These are phyloP conservation scores for Phalacrocorax pelagicus DNA, from an alignment of 2,113 vertebrate species.

Conservation along the genomic window DNA sequence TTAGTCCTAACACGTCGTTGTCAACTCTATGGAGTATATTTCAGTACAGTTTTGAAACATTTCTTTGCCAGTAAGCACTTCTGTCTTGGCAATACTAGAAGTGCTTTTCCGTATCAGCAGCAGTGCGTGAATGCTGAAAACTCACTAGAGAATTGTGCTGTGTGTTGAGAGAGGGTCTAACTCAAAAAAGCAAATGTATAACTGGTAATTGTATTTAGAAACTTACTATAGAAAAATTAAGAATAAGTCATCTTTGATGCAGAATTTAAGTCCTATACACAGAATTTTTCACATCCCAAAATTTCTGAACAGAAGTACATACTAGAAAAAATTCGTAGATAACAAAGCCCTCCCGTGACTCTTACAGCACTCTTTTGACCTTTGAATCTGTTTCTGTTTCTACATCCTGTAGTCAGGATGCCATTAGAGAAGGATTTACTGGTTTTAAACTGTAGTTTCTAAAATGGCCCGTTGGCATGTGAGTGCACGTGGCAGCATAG, in stretches of 20 bases:
- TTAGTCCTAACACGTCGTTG: neutral
- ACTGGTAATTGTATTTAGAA: neutral
- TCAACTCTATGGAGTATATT: neutral
- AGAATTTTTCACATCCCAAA: neutral
- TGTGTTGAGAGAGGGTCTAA: neutral
- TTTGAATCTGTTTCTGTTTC: neutral
- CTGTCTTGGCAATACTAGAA: neutral
- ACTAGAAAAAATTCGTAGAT: neutral
- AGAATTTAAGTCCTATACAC: neutral
- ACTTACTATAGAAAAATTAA: neutral
- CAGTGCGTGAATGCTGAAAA: slow-evolving; percentile 31
- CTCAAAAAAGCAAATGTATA: neutral
- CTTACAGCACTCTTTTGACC: neutral
- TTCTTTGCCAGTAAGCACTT: slow-evolving; percentile 42
- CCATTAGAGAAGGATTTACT: neutral
- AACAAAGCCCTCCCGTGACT: neutral
- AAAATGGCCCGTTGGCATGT: neutral
- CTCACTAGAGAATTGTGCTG: neutral
- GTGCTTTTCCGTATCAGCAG: slow-evolving; percentile 28
- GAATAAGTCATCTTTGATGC: neutral
- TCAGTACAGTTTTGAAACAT: neutral
- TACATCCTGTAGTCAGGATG: neutral
- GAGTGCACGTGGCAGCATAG: neutral
- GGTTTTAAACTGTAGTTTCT: neutral
- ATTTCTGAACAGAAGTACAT: neutral